phyloP scores from a whole-genome alignment of 2,797 vertebrate genomes.

The Streptopelia turtur region DNA sequence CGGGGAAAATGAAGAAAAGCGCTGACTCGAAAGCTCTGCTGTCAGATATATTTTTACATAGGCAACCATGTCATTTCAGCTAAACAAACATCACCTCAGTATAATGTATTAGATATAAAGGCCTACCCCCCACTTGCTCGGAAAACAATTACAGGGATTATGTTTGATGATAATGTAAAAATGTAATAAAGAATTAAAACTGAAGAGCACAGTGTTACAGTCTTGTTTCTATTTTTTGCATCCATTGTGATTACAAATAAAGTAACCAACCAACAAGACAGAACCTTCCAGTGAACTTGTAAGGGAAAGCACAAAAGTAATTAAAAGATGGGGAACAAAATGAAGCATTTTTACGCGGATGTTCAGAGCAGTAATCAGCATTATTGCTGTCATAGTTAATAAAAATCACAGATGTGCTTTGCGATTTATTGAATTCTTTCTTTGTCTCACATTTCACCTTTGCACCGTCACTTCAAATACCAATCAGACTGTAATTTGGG shows the following conservation, averaged over 20 bases:
- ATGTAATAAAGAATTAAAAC: constrained; percentile 84
- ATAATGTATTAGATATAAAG: constrained; percentile 83
- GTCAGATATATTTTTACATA: constrained; percentile 97
- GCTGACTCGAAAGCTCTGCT: constrained; percentile 94
- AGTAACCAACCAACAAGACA: constrained; percentile 72
- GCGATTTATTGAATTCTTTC: constrained; percentile 73
- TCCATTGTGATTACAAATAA: constrained; percentile 76
- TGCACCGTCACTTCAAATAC: constrained; percentile 72
- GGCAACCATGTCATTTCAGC: constrained; percentile 92
- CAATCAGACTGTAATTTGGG: constrained; percentile 77
- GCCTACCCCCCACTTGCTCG: constrained; percentile 78
- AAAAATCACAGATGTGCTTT: constrained; percentile 75
- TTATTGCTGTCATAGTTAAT: constrained; percentile 78
- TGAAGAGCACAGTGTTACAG: constrained; percentile 74
- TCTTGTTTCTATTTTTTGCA: constrained; percentile 75
- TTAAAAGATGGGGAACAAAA: constrained; percentile 75
- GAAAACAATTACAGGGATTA: constrained; percentile 86
- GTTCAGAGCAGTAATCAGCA: constrained; percentile 72
- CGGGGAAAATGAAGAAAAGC: constrained; percentile 91
- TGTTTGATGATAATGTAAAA: constrained; percentile 81
- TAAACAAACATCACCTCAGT: constrained; percentile 86
- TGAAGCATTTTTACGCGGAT: constrained; percentile 58
- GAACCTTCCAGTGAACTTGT: constrained; percentile 74
- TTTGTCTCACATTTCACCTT: constrained; percentile 79
- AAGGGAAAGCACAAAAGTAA: constrained; percentile 75